Evolutionary conservation across 2,797 vertebrate genomes (phyloP), one percentile per base, ranked within the genome.

Genomic region (Enteromius unitaeniatus): DNA sequence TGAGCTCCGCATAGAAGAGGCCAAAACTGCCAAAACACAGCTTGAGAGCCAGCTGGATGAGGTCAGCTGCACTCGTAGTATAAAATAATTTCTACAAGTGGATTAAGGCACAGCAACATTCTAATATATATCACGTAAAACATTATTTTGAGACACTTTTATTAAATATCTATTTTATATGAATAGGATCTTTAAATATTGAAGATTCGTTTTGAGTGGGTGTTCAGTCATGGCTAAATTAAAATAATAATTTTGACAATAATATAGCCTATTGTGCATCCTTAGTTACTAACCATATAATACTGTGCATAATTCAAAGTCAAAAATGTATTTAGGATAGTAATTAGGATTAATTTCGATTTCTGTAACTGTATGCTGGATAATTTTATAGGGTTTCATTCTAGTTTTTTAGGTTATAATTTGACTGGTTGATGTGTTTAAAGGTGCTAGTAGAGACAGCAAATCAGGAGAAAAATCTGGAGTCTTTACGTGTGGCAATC

Each of bases 401-500:
- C 5, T 4, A 34, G 2, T 11, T 58, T 37, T 34, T 73, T 19
- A 2, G 14, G 15, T 47, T 15, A 23, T 58, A 55, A 75, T 58
- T 58, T 42, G 76, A 79, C 17, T 67, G 2, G 23, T 34, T 17
- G 5, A 13, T 23, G 23, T 53, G 26, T 49, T 86, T 49, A 23
- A 49, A 99, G 98, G 93, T 97, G 80, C 92, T 96, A 91, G 91
- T 92, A 15, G 96, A 99, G 92, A 89, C 93, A 3, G 83, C 90
- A 49, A 92, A 91, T 21, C 97, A 97, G 91, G 95, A 97, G 90
- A 96, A 90, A 89, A 97, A 95, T 85, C 91, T 95, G 64, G 90
- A 92, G 1, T 89, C 90, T 77, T 93, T 99, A 42, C 91, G 90
- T 60, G 94, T 94, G 88, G 94, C 96, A 85, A 92, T 98, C 0